Base-by-base conservation (phyloP, 2,888 invertebrate species). In the Theretra japonica region DNA sequence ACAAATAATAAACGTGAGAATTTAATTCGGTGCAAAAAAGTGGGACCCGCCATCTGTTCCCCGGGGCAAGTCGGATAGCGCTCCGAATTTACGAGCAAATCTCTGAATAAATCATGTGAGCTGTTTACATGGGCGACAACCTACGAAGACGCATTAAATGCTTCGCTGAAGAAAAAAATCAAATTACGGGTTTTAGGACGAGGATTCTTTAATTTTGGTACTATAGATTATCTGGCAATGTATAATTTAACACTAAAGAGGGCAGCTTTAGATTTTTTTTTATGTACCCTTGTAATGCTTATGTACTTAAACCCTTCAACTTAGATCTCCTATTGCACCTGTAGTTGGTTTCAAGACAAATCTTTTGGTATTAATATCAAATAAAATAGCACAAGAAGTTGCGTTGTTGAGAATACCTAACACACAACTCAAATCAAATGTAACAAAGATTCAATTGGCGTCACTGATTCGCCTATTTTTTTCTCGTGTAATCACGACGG, bases 21-120 rank as follows among this genome's bases (percentile, higher is more conserved):
- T 79, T 85, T 81, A 75, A 77, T 78, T 82, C 76, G 73, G 75
- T 77, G 82, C 79, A 86, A 87, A 90, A 86, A 83, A 82, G 77
- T 84, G 83, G 83, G 82, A 88, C 83, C 79, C 80, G 76, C 85
- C 90, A 91, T 90, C 87, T 92, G 91, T 80, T 85, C 78, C 81
- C 78, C 78, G 76, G 81, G 80, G 80, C 80, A 75, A 75, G 76
- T 79, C 76, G 79, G 78, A 81, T 76, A 81, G 75, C 77, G 81
- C 79, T 78, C 79, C 77, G 83, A 86, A 86, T 87, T 86, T 86
- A 86, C 79, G 86, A 82, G 77, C 77, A 79, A 85, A 85, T 83
- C 82, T 80, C 80, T 83, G 83, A 87, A 90, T 90, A 89, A 87
- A 88, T 88, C 84, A 89, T 81, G 79, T 75, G 72, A 77, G 75